Percentiles rank a stretch among this genome's conserved stretches.
These are phyloP conservation scores for Rhinophrynus dorsalis DNA, from an alignment of 2,797 vertebrate genomes.

Conservation along the genomic window DNA sequence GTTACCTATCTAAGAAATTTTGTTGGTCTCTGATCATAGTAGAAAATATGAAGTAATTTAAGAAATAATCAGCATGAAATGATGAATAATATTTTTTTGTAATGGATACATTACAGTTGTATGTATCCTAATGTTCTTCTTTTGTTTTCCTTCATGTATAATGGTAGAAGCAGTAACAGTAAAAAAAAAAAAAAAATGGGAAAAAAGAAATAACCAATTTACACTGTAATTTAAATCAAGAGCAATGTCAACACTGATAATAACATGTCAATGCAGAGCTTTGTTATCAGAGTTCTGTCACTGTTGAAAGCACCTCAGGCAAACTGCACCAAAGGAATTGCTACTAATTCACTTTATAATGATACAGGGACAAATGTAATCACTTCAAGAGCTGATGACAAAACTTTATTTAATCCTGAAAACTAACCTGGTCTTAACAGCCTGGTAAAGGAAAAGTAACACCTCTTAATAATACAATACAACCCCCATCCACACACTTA, in stretches of 20 bases:
- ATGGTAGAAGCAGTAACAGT: not conserved
- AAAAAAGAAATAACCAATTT: conserved; percentile 8
- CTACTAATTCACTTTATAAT: conserved; percentile 62
- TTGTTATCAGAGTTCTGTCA: conserved; percentile 48
- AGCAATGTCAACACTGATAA: conserved; percentile 50
- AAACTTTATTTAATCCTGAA: conserved; percentile 57
- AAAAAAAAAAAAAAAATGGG: not conserved
- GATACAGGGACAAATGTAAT: conserved; percentile 60
- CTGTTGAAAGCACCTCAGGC: conserved; percentile 48
- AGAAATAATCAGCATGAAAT: too few species aligned
- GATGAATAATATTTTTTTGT: too few species aligned
- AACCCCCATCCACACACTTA: too few species aligned
- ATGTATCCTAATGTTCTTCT: too few species aligned
- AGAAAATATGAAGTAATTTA: too few species aligned
- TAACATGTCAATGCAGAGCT: conserved; percentile 43
- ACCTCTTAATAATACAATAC: too few species aligned
- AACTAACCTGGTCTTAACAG: not conserved
- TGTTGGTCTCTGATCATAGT: too few species aligned
- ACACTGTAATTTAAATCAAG: conserved; percentile 51
- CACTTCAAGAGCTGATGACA: conserved; percentile 55
- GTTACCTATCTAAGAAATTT: too few species aligned
- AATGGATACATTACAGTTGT: too few species aligned
- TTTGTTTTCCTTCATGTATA: too few species aligned
- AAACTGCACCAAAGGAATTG: conserved; percentile 43
- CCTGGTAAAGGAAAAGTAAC: too few species aligned